These are phyloP conservation scores for Pseudonaja textilis DNA, from an alignment of 2,113 vertebrate species.

Conservation along the genomic window DNA sequence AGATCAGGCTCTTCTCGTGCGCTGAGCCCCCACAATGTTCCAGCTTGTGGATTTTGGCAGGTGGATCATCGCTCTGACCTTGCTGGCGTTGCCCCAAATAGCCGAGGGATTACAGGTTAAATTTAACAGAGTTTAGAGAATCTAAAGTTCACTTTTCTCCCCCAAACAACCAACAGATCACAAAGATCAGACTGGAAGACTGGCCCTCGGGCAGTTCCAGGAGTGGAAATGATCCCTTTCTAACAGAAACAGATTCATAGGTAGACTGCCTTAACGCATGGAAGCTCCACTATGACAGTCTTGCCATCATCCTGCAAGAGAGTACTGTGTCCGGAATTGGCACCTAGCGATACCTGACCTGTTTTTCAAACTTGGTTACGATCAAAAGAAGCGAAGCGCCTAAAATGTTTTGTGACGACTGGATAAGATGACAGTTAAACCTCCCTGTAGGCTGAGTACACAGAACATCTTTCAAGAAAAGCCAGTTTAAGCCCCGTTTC, in stretches of 20 bases:
- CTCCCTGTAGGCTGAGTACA: background rate
- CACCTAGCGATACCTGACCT: background rate
- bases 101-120: background rate
- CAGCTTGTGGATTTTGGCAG: background rate
- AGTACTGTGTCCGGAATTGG: background rate
- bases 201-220: background rate
- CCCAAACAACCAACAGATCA: background rate
- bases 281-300: background rate
- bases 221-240: background rate
- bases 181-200: background rate
- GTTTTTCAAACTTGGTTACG: background rate
- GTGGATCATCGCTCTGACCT: background rate
- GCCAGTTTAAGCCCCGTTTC: background rate
- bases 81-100: background rate
- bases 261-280: background rate
- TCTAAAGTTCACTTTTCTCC: background rate
- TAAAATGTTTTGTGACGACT: background rate
- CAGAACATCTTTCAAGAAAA: background rate
- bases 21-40: background rate
- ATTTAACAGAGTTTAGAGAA: background rate
- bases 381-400: background rate
- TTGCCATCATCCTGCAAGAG: background rate
- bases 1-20: background rate
- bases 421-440: background rate
- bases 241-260: background rate